These are phyloP conservation scores for Hystrix brachyura DNA, from an alignment of 2,113 vertebrate genomes.

Conservation along the genomic window DNA sequence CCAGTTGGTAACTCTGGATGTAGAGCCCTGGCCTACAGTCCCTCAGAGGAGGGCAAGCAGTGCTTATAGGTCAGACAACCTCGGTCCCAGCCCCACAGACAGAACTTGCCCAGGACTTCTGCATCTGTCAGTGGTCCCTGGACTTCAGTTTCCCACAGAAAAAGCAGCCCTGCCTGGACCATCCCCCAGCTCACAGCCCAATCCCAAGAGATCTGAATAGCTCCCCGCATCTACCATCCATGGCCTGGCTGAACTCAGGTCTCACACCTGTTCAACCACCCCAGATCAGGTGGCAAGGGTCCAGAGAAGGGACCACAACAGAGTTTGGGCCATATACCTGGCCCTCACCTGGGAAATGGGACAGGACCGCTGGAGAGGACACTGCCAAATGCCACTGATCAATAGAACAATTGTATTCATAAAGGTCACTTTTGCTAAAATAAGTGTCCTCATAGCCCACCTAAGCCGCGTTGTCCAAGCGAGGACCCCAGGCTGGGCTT, in stretches of 20 bases:
- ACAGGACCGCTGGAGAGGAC: not conserved
- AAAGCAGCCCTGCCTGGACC: no score
- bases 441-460: not conserved
- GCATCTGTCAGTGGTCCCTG: not conserved
- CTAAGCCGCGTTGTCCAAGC: not conserved
- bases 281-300: not conserved
- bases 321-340: not conserved
- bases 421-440: not conserved
- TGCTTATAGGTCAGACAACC: accelerated
- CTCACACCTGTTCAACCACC: not conserved
- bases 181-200: no score
- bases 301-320: not conserved
- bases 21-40: not conserved
- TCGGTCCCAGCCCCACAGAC: accelerated
- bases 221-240: not conserved
- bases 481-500: not conserved
- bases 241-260: not conserved
- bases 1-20: accelerated
- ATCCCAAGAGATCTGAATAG: not conserved
- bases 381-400: not conserved
- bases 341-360: not conserved
- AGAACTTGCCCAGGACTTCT: not conserved
- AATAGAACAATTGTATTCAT: not conserved
- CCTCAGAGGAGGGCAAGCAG: not conserved
- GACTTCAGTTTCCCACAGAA: not conserved